These are phyloP conservation scores for Phaetusa simplex DNA, from an alignment of 2,113 vertebrate species.

Conservation along the genomic window DNA sequence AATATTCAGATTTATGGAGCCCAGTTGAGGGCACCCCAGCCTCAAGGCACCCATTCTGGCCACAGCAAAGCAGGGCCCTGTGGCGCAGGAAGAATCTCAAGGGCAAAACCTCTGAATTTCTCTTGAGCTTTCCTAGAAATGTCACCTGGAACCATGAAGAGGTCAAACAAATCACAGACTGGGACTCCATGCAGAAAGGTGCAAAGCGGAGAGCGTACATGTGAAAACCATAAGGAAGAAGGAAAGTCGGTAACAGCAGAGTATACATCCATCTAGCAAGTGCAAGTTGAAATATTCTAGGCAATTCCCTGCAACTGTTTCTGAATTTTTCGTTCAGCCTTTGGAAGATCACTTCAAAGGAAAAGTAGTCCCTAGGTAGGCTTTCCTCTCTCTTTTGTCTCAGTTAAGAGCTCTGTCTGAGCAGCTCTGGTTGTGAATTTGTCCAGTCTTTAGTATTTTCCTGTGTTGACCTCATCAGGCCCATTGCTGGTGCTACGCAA, in stretches of 20 bases:
- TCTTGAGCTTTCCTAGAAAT: not conserved
- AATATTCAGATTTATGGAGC: not conserved
- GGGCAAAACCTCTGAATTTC: not conserved
- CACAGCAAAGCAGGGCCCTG: not conserved
- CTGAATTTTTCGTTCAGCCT: not conserved
- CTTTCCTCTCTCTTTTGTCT: not conserved
- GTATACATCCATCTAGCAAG: not conserved
- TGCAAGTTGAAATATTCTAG: not conserved
- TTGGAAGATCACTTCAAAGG: not conserved
- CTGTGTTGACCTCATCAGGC: not conserved
- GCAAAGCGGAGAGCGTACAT: not conserved
- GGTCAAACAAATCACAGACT: not conserved
- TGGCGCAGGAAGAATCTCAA: not conserved
- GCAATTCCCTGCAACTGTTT: not conserved
- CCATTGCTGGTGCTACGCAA: not conserved
- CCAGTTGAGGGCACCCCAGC: not conserved
- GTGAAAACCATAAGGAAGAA: not conserved
- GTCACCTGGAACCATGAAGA: not conserved
- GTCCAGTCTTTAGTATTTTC: not conserved
- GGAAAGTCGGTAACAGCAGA: not conserved
- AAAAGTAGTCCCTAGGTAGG: not conserved
- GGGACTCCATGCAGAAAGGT: not conserved
- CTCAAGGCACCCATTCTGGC: accelerated
- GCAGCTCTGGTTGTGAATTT: not conserved
- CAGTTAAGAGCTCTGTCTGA: not conserved